Evolutionary conservation across 2,888 invertebrate genomes (phyloP), one percentile per base, ranked within the genome.

Genomic region (Plutella xylostella): DNA sequence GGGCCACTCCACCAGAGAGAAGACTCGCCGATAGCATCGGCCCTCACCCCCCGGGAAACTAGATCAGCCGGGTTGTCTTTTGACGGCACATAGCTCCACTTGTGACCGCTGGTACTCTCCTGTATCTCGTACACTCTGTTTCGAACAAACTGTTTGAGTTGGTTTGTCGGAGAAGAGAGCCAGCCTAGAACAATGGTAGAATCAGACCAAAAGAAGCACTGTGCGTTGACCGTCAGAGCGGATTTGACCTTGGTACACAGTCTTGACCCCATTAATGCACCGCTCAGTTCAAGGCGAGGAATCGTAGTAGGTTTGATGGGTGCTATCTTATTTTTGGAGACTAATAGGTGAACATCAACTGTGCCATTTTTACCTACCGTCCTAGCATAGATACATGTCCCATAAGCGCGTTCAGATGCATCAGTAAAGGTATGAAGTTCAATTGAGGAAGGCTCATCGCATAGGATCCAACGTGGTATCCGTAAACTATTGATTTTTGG

Each of bases 71-170:
- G 45, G 39, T 45, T 45, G 6, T 45, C 25, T 6, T 19, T 30
- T 2, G 39, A 18, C 11, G 39, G 30, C 19, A 45, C 38, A 25
- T 45, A 28, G 12, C 33, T 12, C 45, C 45, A 45, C 5, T 6
- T 30, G 18, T 45, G 7, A 19, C 39, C 39, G 4, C 4, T 11
- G n/a, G 45, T 45, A 2, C n/a, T n/a, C 7, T 51, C 43, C 18
- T 52, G 47, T 11, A 18, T 37, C 37, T 50, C 49, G 3, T 11
- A 18, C 0, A 54, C 50, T 12, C 56, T 43, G 38, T 56, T 51
- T 2, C 45, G 15, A 3, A 55, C 55, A 44, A 54, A 56, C 1
- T 49, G 40, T 43, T 55, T 51, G 4, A 54, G 25, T 17, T 31
- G 37, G 9, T 11, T 41, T 4, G 37, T 39, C 1, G 44, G 4